A percentile compares a stretch with the other conserved stretches of the same genome.
phyloP scores from a whole-genome alignment of 1,140 invertebrate genomes.

The Procambarus clarkii region DNA sequence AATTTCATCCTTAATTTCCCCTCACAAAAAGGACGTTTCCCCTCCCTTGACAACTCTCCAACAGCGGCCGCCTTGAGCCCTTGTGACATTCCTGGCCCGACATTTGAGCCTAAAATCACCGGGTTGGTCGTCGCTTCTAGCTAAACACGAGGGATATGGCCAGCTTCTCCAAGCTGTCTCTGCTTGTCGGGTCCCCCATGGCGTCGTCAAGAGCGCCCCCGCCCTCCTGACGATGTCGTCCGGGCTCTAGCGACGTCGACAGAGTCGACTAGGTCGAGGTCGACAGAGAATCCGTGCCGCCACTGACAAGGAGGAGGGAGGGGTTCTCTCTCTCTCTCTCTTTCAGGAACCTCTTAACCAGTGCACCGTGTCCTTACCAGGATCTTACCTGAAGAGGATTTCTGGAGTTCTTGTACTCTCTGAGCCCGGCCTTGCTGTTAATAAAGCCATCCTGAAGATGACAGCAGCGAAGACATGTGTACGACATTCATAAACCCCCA shows the following conservation, averaged over 20 bases:
- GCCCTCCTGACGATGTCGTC: not conserved
- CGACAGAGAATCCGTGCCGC: too few relatives aligned
- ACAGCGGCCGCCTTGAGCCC: not conserved
- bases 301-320: too few relatives aligned
- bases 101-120: slow-evolving; percentile 60
- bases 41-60: not conserved
- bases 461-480: too few relatives aligned
- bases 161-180: slow-evolving; percentile 34
- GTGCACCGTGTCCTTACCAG: too few relatives aligned
- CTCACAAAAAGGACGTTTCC: not conserved
- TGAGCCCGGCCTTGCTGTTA: too few relatives aligned
- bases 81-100: slow-evolving; percentile 51
- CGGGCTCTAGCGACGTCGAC: slow-evolving; percentile 3
- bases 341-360: too few relatives aligned
- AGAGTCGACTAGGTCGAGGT: not conserved
- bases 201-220: not conserved
- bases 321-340: too few relatives aligned
- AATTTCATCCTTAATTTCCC: not conserved
- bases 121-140: slow-evolving; percentile 30
- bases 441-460: too few relatives aligned
- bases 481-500: too few relatives aligned
- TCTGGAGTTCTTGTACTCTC: too few relatives aligned
- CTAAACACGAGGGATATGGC: slow-evolving; percentile 38
- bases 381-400: too few relatives aligned
- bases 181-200: slow-evolving; percentile 14